Evolutionary conservation across 37 sponge, comb jelly and placozoan genomes (phyloP).

Genomic region (Ianthella basta): DNA sequence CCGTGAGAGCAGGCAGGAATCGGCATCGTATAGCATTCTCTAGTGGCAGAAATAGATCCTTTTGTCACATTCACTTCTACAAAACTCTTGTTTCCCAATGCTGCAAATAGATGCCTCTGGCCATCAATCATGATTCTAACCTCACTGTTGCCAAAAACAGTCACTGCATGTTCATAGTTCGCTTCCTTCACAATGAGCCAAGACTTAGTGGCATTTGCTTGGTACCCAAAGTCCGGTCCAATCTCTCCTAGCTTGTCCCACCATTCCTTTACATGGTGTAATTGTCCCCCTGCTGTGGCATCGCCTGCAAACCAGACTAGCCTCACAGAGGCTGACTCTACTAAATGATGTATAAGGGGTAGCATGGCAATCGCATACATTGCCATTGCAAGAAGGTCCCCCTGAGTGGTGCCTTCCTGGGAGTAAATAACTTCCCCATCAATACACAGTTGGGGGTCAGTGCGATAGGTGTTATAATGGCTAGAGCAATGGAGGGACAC

Average conservation of each 20-base stretch:
- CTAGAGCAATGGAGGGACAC: background rate
- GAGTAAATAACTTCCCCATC: background rate
- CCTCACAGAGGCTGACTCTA: background rate
- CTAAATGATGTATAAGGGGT: conserved; percentile 8
- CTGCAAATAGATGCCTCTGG: too few relatives aligned
- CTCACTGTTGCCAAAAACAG: too few relatives aligned
- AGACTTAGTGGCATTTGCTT: background rate
- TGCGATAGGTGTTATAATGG: background rate
- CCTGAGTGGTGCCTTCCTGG: conserved; percentile 2
- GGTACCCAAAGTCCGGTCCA: background rate
- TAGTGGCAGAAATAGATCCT: too few relatives aligned
- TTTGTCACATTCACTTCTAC: too few relatives aligned
- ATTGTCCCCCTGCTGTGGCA: conserved; percentile 5
- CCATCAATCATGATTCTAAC: too few relatives aligned
- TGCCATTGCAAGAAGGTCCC: background rate
- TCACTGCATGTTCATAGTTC: too few relatives aligned
- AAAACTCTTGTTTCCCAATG: too few relatives aligned
- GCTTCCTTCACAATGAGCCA: conserved; percentile 20
- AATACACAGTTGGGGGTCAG: background rate
- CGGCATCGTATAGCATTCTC: too few relatives aligned
- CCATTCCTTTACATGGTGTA: background rate
- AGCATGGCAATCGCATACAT: background rate
- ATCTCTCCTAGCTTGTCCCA: background rate
- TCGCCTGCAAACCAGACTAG: background rate
- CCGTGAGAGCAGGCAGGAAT: too few relatives aligned